Conservation (phyloP, 2,888 invertebrate genomes). For the Hirtodrosophila histrioides region DNA sequence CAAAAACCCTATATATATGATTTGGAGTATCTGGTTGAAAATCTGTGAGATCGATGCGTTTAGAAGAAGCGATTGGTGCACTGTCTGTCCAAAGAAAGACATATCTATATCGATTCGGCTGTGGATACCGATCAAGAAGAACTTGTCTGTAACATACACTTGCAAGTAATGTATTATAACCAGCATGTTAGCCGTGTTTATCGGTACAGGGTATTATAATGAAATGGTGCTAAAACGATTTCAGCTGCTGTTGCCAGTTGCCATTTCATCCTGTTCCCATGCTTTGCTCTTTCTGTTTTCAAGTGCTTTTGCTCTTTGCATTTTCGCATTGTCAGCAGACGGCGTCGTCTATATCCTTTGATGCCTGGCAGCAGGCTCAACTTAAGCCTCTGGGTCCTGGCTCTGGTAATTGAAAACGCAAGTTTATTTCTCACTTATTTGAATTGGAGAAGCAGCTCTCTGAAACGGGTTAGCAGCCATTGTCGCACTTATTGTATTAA, state of each 20-base stretch:
- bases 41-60: no score
- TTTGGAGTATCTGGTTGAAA: no score
- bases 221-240: conserved; percentile 29
- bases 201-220: conserved; percentile 2
- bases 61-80: no score
- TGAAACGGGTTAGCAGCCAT: conserved; percentile 26
- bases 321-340: conserved; percentile 80
- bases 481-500: conserved; percentile 80
- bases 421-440: conserved; percentile 79
- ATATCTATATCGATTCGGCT: no score
- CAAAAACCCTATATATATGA: no score
- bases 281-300: conserved; percentile 45
- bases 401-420: conserved; percentile 82
- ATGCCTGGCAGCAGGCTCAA: conserved; percentile 62
- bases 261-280: conserved; percentile 8
- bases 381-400: conserved; percentile 33
- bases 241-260: conserved; percentile 18
- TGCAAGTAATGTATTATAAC: no score
- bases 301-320: conserved; percentile 74
- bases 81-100: no score
- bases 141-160: no score
- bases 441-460: conserved; percentile 6
- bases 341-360: conserved; percentile 68
- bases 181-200: no score
- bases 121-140: no score